Evolutionary conservation across 2,888 invertebrate genomes (phyloP), one percentile per base, ranked within the genome.

Genomic region (Pecten maximus): DNA sequence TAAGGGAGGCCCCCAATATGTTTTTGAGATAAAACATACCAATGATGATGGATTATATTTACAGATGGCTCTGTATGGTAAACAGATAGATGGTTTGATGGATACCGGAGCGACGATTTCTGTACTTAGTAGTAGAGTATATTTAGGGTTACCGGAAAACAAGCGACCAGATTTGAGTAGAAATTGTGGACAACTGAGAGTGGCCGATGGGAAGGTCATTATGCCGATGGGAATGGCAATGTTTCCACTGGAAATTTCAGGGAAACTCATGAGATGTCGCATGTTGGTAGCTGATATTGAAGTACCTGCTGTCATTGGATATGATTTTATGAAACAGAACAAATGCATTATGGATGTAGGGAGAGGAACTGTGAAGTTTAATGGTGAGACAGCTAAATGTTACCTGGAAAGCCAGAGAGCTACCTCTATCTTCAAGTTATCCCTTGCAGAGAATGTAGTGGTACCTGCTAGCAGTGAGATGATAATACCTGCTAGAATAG

Each of bases 161-260:
- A 39, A 40, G 2, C 74, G 54, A 60, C 35, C 86, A 19, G 87
- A 87, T 39, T 28, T n/a, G n/a, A n/a, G n/a, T n/a, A n/a, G n/a
- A n/a, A n/a, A n/a, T n/a, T n/a, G n/a, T n/a, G n/a, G n/a, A n/a
- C n/a, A n/a, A n/a, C n/a, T n/a, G n/a, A n/a, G n/a, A 0, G 87
- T 91, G 89, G 88, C 91, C 19, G 40, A 89, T 91, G 91, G 89
- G 16, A 87, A 28, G 3, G n/a, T 28, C n/a, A n/a, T 74, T 40
- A 23, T 3, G 40, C 23, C n/a, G 15, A 40, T 89, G 28, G 87
- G 89, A 28, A 89, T 39, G 8, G 40, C 86, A 35, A 50, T 35
- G 19, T 40, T 89, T 48, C 87, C 89, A n/a, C n/a, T 88, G n/a
- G 40, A 28, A n/a, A 88, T 40, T 4, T 40, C 40, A 28, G 40